Evolutionary conservation across 2,888 invertebrate species (phyloP).

Genomic region (Caenorhabditis sp.): DNA sequence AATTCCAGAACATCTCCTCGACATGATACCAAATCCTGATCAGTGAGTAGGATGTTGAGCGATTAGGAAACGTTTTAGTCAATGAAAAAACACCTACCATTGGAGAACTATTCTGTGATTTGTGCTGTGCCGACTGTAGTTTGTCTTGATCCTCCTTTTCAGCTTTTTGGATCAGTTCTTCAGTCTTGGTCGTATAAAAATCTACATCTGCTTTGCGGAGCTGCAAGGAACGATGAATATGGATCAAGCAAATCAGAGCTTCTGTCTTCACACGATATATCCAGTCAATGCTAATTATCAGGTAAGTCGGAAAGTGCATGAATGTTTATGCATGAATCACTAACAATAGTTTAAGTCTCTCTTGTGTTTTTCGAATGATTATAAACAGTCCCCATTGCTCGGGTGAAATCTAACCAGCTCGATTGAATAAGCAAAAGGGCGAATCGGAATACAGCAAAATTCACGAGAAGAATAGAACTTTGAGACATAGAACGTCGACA

Average conservation of each 20-base stretch:
- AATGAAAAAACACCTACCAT: constrained; percentile 35
- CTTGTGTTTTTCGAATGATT: too few species aligned
- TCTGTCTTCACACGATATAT: not conserved
- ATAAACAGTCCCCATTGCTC: too few species aligned
- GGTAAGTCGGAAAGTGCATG: not conserved
- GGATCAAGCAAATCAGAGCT: not conserved
- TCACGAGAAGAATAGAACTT: too few species aligned
- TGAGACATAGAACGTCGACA: too few species aligned
- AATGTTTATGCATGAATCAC: too few species aligned
- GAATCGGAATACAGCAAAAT: too few species aligned
- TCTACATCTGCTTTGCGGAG: constrained; percentile 46
- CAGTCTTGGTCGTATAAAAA: constrained; percentile 47
- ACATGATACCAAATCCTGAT: constrained; percentile 46
- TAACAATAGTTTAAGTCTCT: too few species aligned
- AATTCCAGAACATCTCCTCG: constrained; percentile 50
- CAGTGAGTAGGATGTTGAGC: constrained; percentile 16
- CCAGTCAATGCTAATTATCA: not conserved
- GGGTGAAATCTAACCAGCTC: too few species aligned
- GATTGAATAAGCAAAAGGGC: too few species aligned
- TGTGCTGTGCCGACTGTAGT: constrained; percentile 38
- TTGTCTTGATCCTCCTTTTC: constrained; percentile 39
- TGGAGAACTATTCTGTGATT: constrained; percentile 26
- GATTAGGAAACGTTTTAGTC: constrained; percentile 1
- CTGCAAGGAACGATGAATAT: constrained; percentile 53
- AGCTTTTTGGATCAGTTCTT: constrained; percentile 56